Percentiles rank a stretch among this genome's conserved stretches.
These are phyloP conservation scores for Todus mexicanus DNA, from an alignment of 2,797 vertebrate genomes.

Conservation along the genomic window DNA sequence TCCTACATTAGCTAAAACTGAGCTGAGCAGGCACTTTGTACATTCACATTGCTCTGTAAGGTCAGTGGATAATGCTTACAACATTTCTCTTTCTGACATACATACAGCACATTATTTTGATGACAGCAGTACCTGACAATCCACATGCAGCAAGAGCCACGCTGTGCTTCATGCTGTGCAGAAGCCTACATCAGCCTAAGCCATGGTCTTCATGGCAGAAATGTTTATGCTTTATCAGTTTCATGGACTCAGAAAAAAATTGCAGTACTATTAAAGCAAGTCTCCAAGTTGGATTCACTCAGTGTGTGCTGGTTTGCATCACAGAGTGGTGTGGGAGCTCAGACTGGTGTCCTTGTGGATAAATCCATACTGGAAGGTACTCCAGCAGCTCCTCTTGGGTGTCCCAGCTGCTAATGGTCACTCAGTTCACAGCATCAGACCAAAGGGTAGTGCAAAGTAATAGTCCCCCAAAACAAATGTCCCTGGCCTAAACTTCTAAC, in stretches of 20 bases:
- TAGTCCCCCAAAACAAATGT: not conserved
- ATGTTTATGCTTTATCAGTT: not conserved
- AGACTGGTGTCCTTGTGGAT: not conserved
- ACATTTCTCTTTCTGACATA: rapidly evolving
- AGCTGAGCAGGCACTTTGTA: rapidly evolving
- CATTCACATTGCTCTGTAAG: rapidly evolving
- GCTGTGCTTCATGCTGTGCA: not conserved
- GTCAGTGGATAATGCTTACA: rapidly evolving
- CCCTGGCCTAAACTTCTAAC: not conserved
- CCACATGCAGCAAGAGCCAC: rapidly evolving
- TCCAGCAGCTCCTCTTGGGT: not conserved
- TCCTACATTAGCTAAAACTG: not conserved
- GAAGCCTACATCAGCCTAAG: not conserved
- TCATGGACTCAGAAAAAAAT: not conserved
- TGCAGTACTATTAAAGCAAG: not conserved
- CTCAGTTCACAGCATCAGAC: rapidly evolving
- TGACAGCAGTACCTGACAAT: rapidly evolving
- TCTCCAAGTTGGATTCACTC: not conserved
- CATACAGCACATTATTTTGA: rapidly evolving
- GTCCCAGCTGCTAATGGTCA: not conserved
- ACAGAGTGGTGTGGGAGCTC: not conserved
- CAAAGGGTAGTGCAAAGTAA: not conserved
- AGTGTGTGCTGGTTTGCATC: not conserved
- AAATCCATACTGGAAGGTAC: not conserved
- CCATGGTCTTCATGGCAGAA: not conserved